A percentile compares a stretch with the other conserved stretches of the same genome.
Evolutionary conservation across 2,113 vertebrate genomes (phyloP).

Genomic region (Calidris pygmaea): DNA sequence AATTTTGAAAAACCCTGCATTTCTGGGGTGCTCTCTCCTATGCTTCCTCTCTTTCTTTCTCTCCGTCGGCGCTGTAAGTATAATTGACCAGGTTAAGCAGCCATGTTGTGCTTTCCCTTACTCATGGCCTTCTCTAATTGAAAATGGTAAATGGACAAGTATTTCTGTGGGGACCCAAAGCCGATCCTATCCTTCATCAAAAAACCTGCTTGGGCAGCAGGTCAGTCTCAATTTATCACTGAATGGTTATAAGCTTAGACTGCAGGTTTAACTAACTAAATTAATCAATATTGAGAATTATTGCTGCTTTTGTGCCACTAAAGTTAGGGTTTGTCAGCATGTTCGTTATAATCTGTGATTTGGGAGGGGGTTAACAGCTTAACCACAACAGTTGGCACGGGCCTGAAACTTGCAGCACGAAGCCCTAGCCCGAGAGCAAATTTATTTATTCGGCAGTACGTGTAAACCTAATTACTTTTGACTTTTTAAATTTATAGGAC

Average conservation of each 20-base stretch:
- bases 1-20: background rate
- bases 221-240: constrained; percentile 66
- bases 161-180: constrained; percentile 52
- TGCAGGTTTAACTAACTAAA: constrained; percentile 73
- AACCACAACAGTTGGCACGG: constrained; percentile 42
- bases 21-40: background rate
- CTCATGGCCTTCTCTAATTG: constrained; percentile 57
- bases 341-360: constrained; percentile 63
- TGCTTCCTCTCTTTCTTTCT: background rate
- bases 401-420: constrained; percentile 52
- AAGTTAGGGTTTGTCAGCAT: constrained; percentile 63
- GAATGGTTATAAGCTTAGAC: constrained; percentile 65
- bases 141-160: constrained; percentile 61
- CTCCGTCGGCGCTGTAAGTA: background rate
- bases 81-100: constrained; percentile 52
- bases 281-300: constrained; percentile 72
- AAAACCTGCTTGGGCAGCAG: constrained; percentile 66
- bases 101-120: constrained; percentile 56
- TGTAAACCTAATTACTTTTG: constrained; percentile 67
- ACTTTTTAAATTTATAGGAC: constrained; percentile 63
- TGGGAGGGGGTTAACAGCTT: constrained; percentile 37
- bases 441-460: constrained; percentile 58
- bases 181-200: constrained; percentile 63
- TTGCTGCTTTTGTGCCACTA: constrained; percentile 63
- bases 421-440: constrained; percentile 38